These are phyloP conservation scores for Unio delphinus DNA, from an alignment of 2,888 invertebrate genomes.

Conservation along the genomic window DNA sequence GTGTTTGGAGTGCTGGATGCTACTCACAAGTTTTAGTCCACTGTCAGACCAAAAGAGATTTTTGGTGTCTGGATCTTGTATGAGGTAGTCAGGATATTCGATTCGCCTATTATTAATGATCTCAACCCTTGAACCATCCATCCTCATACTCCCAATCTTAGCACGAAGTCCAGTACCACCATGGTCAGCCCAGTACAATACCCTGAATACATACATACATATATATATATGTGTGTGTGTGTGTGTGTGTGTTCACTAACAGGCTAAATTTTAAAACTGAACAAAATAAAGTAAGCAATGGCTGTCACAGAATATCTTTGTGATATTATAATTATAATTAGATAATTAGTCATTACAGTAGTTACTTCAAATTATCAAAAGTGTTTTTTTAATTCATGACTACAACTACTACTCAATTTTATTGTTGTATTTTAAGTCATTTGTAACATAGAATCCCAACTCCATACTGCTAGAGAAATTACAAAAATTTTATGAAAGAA, in stretches of 20 bases:
- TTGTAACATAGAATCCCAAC: too few relatives aligned
- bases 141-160: slow-evolving; percentile 87
- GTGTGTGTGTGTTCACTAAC: background rate
- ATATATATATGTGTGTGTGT: too few relatives aligned
- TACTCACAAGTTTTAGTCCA: slow-evolving; percentile 70
- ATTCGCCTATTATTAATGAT: slow-evolving; percentile 79
- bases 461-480: too few relatives aligned
- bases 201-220: slow-evolving; percentile 72
- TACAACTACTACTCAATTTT: background rate
- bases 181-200: slow-evolving; percentile 96
- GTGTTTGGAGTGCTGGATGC: too few relatives aligned
- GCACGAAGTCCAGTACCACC: slow-evolving; percentile 89
- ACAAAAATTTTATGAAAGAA: too few relatives aligned
- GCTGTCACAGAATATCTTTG: too few relatives aligned
- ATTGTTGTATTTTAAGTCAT: too few relatives aligned
- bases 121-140: slow-evolving; percentile 89
- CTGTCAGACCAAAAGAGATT: slow-evolving; percentile 87
- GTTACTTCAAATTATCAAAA: background rate
- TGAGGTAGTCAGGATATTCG: slow-evolving; percentile 83
- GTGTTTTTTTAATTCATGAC: background rate
- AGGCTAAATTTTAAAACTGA: too few relatives aligned
- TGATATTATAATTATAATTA: too few relatives aligned
- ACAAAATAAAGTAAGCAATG: too few relatives aligned
- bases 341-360: too few relatives aligned
- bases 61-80: slow-evolving; percentile 84